Conservation (phyloP, 1,140 invertebrate genomes). For the Sycophila sp. region DNA sequence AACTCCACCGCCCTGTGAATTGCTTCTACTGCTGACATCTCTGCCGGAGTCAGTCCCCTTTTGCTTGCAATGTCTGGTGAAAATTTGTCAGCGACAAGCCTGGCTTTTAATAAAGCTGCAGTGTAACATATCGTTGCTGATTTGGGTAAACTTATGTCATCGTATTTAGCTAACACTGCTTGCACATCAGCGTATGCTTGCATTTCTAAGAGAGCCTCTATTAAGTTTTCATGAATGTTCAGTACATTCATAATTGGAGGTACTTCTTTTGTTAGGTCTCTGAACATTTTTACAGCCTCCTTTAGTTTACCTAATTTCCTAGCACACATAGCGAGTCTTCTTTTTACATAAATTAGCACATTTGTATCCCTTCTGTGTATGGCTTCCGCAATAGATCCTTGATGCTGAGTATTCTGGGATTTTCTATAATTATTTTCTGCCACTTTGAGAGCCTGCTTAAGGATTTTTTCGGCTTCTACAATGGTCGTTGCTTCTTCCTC, state of each 20-base stretch:
- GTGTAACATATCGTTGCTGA: constrained; percentile 98
- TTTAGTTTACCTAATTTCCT: constrained; percentile 92
- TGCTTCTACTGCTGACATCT: constrained; percentile 95
- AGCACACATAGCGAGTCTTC: constrained; percentile 96
- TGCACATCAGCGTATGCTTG: constrained; percentile 97
- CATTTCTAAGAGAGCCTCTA: constrained; percentile 94
- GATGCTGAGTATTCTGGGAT: constrained; percentile 81
- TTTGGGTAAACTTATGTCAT: constrained; percentile 95
- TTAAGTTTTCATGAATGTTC: constrained; percentile 97
- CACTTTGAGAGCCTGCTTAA: constrained; percentile 88
- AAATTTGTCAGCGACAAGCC: constrained; percentile 92
- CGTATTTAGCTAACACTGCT: constrained; percentile 95
- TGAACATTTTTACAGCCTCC: constrained; percentile 97
- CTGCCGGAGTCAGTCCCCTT: constrained; percentile 86
- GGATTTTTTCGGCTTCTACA: constrained; percentile 85
- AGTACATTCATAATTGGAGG: constrained; percentile 95
- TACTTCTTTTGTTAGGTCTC: constrained; percentile 97
- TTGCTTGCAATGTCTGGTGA: constrained; percentile 90
- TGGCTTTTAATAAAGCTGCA: constrained; percentile 91
- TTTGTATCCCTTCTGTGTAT: constrained; percentile 92
- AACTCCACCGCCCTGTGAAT: constrained; percentile 97
- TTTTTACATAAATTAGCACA: constrained; percentile 94
- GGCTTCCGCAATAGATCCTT: constrained; percentile 80
- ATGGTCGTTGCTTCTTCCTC: constrained; percentile 97
- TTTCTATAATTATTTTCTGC: constrained; percentile 89